phyloP scores from a whole-genome alignment of 2,888 invertebrate species.

The Netelia fuscicornis region DNA sequence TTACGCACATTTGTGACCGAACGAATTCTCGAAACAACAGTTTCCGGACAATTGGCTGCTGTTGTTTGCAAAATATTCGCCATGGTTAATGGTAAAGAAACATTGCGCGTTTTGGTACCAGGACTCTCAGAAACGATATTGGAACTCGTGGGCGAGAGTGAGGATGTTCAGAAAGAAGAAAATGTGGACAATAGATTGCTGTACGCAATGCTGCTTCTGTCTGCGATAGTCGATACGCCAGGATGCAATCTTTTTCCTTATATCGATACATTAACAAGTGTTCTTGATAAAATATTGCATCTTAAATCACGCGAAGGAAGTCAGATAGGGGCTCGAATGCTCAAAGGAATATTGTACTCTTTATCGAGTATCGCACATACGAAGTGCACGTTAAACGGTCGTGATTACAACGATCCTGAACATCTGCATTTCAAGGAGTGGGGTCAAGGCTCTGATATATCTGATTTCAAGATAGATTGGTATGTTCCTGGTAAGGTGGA shows the following conservation, averaged over 20 bases:
- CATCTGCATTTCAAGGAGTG: conserved; percentile 92
- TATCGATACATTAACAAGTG: conserved; percentile 87
- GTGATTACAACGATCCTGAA: conserved; percentile 87
- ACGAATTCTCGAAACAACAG: conserved; percentile 92
- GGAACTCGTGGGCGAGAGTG: conserved; percentile 86
- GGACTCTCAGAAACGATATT: conserved; percentile 89
- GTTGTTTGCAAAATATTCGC: conserved; percentile 89
- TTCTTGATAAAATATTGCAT: conserved; percentile 90
- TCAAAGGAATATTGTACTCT: conserved; percentile 87
- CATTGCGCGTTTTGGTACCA: conserved; percentile 91
- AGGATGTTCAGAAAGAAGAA: conserved; percentile 90
- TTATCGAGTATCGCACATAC: conserved; percentile 87
- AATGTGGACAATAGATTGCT: conserved; percentile 92
- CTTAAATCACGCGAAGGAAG: conserved; percentile 90
- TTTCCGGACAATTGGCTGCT: conserved; percentile 93
- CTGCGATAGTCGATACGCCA: conserved; percentile 89
- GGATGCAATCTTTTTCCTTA: conserved; percentile 89
- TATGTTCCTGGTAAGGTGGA: conserved; percentile 91
- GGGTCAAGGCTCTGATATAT: conserved; percentile 90
- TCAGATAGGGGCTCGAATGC: conserved; percentile 87
- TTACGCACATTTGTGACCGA: conserved; percentile 90
- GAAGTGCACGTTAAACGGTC: conserved; percentile 86
- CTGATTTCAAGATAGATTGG: conserved; percentile 90
- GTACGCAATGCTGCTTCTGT: conserved; percentile 91
- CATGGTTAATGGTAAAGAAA: conserved; percentile 89